Evolutionary conservation across 2,113 vertebrate species (phyloP).

Genomic region (Apus apus): DNA sequence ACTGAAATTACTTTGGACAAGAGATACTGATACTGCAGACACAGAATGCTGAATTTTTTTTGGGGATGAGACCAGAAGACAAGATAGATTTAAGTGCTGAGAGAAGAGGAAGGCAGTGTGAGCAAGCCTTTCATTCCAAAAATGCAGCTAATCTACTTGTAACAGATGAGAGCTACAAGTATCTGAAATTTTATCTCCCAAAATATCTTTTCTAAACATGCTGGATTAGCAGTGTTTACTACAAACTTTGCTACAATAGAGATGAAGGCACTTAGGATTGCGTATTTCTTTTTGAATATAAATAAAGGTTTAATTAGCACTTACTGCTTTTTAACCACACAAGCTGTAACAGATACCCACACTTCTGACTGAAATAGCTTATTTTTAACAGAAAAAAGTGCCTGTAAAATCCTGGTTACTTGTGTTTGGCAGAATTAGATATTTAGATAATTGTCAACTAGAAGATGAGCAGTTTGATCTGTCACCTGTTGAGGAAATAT

Average conservation of each 20-base stretch:
- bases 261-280: slow-evolving; percentile 16
- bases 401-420: not conserved
- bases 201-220: slow-evolving; percentile 39
- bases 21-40: not conserved
- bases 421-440: not conserved
- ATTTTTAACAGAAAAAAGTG: not conserved
- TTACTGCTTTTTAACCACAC: slow-evolving; percentile 9
- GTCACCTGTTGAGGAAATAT: not conserved
- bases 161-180: not conserved
- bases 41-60: not conserved
- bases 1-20: not conserved
- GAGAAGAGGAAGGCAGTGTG: not conserved
- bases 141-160: slow-evolving; percentile 5
- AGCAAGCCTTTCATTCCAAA: slow-evolving; percentile 13
- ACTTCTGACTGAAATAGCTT: not conserved
- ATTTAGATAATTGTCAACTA: not conserved
- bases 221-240: slow-evolving; percentile 52
- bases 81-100: slow-evolving; percentile 7
- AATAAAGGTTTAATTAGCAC: slow-evolving; percentile 48
- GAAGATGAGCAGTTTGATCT: not conserved
- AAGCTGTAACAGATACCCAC: slow-evolving; percentile 5
- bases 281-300: slow-evolving; percentile 28
- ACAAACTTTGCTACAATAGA: slow-evolving; percentile 5
- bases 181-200: slow-evolving; percentile 43
- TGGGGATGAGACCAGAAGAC: not conserved